phyloP scores from a whole-genome alignment of 2,888 invertebrate genomes.

The Morpho deidamia region DNA sequence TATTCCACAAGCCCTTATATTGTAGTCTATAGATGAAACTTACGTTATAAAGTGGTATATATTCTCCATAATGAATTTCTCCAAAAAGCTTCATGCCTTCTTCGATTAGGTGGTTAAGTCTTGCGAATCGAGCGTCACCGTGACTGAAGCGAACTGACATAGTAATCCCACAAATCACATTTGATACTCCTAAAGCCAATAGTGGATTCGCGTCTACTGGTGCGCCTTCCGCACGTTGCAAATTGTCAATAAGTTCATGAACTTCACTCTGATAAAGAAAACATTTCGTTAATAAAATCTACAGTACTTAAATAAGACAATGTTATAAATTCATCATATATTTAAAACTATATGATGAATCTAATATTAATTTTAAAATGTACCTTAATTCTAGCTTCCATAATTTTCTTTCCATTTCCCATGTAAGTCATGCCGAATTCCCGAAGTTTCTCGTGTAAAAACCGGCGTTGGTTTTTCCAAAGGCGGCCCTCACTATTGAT shows the following conservation, averaged over 20 bases:
- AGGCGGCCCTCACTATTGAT: constrained; percentile 92
- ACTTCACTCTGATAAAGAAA: constrained; percentile 82
- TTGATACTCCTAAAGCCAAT: constrained; percentile 90
- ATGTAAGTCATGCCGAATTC: constrained; percentile 93
- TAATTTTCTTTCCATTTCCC: constrained; percentile 87
- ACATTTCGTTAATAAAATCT: constrained; percentile 16
- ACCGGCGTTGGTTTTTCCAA: constrained; percentile 94
- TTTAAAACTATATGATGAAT: too few species aligned
- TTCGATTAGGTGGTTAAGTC: constrained; percentile 91
- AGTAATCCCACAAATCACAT: constrained; percentile 93
- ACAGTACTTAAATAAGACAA: too few species aligned
- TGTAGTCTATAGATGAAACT: constrained; percentile 11
- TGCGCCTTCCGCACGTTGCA: constrained; percentile 81
- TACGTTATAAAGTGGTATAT: constrained; percentile 86
- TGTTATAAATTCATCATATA: too few species aligned
- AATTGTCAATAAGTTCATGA: constrained; percentile 82
- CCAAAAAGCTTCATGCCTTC: constrained; percentile 94
- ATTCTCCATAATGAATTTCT: constrained; percentile 88
- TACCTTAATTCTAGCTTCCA: constrained; percentile 92
- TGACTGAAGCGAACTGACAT: constrained; percentile 92
- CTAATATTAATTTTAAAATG: background rate
- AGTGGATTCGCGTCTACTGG: constrained; percentile 86
- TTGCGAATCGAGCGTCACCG: constrained; percentile 86
- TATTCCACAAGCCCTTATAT: background rate
- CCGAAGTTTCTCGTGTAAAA: constrained; percentile 90